A percentile compares a stretch with the other conserved stretches of the same genome.
Evolutionary conservation across 2,113 vertebrate species (phyloP).

Genomic region (Callithrix jacchus): DNA sequence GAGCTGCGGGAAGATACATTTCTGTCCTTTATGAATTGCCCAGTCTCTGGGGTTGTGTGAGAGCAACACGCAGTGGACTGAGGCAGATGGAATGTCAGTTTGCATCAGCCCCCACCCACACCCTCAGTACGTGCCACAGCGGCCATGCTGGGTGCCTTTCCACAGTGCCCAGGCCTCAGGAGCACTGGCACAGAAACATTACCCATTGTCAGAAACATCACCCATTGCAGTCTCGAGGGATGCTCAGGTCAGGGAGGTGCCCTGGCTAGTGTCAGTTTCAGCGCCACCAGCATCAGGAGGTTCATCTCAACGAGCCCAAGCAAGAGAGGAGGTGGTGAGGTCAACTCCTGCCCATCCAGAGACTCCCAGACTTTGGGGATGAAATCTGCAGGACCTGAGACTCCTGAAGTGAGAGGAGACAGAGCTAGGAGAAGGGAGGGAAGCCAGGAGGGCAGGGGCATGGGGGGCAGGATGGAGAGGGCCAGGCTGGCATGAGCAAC

Average conservation of each 20-base stretch:
- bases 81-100: background rate
- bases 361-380: no score
- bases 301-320: background rate
- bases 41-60: background rate
- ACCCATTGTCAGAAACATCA: no score
- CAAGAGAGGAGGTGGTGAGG: background rate
- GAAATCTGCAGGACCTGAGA: background rate
- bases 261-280: background rate
- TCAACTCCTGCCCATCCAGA: background rate
- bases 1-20: background rate
- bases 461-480: background rate
- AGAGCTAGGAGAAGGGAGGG: background rate
- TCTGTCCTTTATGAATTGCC: background rate
- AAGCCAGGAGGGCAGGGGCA: background rate
- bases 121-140: rapidly evolving
- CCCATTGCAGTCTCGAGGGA: background rate
- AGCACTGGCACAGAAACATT: background rate
- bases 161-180: rapidly evolving
- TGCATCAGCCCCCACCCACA: background rate
- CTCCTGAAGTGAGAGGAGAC: background rate
- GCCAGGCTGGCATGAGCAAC: no score
- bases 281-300: background rate
- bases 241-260: rapidly evolving
- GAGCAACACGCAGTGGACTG: background rate
- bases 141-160: background rate